Evolutionary conservation across 23 tunicate species (phyloP).

Genomic region (Styela plicata): DNA sequence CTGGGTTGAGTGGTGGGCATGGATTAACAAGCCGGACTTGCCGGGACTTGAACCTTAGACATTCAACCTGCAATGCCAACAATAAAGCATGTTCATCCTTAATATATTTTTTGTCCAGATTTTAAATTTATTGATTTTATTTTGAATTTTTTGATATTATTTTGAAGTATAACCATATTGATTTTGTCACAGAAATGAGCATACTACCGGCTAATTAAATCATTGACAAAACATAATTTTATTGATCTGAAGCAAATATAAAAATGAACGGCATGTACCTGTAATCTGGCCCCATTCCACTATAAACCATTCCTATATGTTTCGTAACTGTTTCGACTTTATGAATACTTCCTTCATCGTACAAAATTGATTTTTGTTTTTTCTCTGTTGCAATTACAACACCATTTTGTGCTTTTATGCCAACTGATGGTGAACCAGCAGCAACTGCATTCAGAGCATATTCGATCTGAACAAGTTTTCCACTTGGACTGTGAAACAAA

Average conservation of each 20-base stretch:
- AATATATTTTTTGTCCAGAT: no score
- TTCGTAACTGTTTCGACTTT: constrained; percentile 92
- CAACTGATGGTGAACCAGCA: constrained; percentile 98
- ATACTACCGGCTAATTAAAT: no score
- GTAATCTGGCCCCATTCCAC: constrained; percentile 99
- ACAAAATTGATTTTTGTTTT: constrained; percentile 92
- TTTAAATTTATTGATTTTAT: no score
- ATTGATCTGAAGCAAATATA: background rate
- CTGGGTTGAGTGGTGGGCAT: no score
- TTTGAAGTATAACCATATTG: no score
- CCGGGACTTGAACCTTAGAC: no score
- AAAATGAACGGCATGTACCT: constrained; percentile 41
- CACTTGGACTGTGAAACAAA: constrained; percentile 66
- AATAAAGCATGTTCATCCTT: no score
- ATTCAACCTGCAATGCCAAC: no score
- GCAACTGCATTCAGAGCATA: constrained; percentile 99
- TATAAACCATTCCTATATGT: constrained; percentile 96
- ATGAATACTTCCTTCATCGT: constrained; percentile 90
- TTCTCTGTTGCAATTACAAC: constrained; percentile 99
- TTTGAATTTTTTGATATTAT: no score
- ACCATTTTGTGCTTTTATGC: constrained; percentile 95
- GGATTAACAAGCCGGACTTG: no score
- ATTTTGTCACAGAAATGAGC: no score
- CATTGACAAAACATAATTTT: background rate
- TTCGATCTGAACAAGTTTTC: constrained; percentile 97